These are phyloP conservation scores for Hemichromis elongatus DNA, from an alignment of 2,113 vertebrate genomes.

Conservation along the genomic window DNA sequence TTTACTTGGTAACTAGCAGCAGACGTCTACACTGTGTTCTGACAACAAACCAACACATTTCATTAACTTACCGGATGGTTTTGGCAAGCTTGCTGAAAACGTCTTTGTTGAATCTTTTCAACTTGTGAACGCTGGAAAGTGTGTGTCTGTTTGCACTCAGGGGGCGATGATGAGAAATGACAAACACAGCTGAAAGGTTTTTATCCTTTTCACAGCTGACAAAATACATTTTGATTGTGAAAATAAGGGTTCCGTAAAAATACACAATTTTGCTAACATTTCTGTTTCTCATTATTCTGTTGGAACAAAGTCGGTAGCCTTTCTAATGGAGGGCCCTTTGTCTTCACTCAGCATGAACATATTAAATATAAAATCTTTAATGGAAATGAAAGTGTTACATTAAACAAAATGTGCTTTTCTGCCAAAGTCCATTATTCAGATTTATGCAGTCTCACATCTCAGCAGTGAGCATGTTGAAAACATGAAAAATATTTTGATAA, in stretches of 20 bases:
- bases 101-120: neutral
- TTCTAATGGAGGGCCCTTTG: neutral
- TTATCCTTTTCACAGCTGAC: accelerated
- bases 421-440: neutral
- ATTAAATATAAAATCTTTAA: neutral
- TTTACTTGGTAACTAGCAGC: neutral
- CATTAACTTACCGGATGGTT: neutral
- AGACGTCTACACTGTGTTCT: neutral
- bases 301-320: neutral
- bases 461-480: neutral
- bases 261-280: neutral
- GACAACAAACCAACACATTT: neutral
- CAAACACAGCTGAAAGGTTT: neutral
- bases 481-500: neutral
- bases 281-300: neutral
- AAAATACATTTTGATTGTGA: neutral
- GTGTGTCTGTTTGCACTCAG: neutral
- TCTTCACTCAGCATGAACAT: neutral
- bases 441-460: neutral
- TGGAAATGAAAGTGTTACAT: neutral
- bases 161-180: accelerated
- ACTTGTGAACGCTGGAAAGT: neutral
- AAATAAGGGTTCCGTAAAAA: neutral
- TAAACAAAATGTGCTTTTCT: neutral
- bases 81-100: neutral